Base-by-base conservation (phyloP, 2,888 invertebrate genomes). In the Hybos culiciformis region DNA sequence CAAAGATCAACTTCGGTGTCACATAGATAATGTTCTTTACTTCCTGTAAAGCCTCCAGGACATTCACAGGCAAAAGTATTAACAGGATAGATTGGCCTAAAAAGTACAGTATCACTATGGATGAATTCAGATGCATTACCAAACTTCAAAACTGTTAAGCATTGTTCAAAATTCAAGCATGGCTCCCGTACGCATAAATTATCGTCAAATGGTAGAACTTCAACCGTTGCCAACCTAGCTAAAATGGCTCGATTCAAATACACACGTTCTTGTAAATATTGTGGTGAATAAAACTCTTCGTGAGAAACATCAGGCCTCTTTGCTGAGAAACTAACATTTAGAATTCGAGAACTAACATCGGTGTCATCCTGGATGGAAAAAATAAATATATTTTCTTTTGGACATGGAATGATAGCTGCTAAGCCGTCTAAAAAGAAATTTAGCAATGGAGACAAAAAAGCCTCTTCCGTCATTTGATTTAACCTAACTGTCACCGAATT, bases 1-100 rank as follows among this genome's bases (percentile, higher is more conserved):
- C 96, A 97, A 2, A 96, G 70, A 65, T 97, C 92, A 3, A 97
- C 91, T 65, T 96, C 96, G 0, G 88, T 88, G 58, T 96, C 94
- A 59, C 96, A 97, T 54, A 92, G 72, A 61, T 91, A 92, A 59
- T 90, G 86, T 53, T 88, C 87, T 49, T 79, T 75, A 46, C 86
- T 83, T 2, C 92, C 90, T 17, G 92, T 91, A 58, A 93, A 94
- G 2, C 94, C 94, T 46, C 73, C 72, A 0, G 93, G 92, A 57
- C 96, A 97, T 48, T 80, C 75, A 59, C 96, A 97, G 5, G 86
- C 83, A 61, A 93, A 93, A 0, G 92, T 88, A 14, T 91, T 90
- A 3, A 91, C 87, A 0, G 96, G 93, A 60, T 91, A 87, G 53
- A 97, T 93, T 0, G 96, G 92, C 12, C 96, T 70, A 58, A 96